Conservation (phyloP, 2,888 invertebrate species). For the Drepanosiphum platanoidis region DNA sequence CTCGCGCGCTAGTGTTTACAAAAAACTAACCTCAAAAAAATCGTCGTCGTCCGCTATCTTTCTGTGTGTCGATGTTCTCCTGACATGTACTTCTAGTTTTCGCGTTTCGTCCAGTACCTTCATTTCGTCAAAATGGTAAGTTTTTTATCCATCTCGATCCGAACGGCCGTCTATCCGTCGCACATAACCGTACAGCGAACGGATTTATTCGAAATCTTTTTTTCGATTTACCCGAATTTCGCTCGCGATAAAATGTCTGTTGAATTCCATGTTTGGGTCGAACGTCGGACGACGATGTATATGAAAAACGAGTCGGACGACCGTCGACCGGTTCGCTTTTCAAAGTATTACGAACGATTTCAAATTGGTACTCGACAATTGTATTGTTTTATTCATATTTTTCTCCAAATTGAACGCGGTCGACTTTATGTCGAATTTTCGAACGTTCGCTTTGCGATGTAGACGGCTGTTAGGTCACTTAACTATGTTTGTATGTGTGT, state of each 20-base stretch:
- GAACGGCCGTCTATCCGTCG: background rate
- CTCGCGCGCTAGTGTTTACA: constrained; percentile 15
- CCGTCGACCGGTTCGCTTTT: background rate
- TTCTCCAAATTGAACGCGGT: no score
- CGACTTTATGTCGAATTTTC: no score
- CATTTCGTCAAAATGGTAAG: constrained; percentile 45
- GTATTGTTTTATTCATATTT: no score
- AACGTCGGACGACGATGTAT: background rate
- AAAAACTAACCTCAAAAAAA: constrained; percentile 36
- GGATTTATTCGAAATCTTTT: background rate
- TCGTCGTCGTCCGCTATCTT: constrained; percentile 19
- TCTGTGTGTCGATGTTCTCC: constrained; percentile 15
- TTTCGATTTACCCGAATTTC: background rate
- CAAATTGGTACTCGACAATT: background rate
- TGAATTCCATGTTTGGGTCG: background rate
- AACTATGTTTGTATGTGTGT: background rate
- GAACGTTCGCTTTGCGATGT: background rate
- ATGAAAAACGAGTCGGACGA: background rate
- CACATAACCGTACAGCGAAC: background rate
- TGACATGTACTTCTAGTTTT: constrained; percentile 51
- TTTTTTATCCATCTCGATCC: constrained; percentile 56
- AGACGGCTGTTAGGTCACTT: background rate
- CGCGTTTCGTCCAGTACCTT: background rate
- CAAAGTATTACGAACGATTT: no score
- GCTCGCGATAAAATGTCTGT: no score